phyloP scores from a whole-genome alignment of 2,797 vertebrate species.

The Lagothrix lagotricha region DNA sequence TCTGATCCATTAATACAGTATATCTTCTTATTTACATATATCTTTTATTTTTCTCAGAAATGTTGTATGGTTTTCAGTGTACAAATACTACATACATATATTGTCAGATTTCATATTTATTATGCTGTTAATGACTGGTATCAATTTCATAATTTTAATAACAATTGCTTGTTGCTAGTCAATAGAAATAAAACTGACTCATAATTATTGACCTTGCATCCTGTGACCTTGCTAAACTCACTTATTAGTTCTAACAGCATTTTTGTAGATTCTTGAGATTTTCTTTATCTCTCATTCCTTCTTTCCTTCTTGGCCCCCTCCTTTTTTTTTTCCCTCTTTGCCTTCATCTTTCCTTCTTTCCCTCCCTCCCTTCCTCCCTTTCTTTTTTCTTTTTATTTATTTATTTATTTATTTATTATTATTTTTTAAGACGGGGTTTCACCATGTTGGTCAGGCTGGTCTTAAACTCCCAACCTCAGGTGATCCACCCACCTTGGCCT shows the following conservation, averaged over 20 bases:
- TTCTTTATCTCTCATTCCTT: too few relatives aligned
- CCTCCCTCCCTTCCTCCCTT: too few relatives aligned
- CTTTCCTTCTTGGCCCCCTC: too few relatives aligned
- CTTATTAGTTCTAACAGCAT: conserved; percentile 5
- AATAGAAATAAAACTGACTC: not conserved
- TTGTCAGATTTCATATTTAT: not conserved
- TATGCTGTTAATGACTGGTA: not conserved
- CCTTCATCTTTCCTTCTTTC: too few relatives aligned
- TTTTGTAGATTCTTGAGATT: not conserved
- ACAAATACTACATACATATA: not conserved
- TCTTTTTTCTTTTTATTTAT: too few relatives aligned
- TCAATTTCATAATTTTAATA: conserved; percentile 11
- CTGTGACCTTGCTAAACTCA: not conserved
- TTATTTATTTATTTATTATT: too few relatives aligned
- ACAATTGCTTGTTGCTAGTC: not conserved
- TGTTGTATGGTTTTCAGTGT: not conserved
- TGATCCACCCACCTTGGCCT: too few relatives aligned
- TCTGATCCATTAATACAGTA: not conserved
- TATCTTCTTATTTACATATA: not conserved
- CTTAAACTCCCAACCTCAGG: too few relatives aligned
- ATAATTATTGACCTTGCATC: not conserved
- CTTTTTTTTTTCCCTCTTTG: too few relatives aligned
- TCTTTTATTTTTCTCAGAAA: not conserved
- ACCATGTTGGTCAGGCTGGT: too few relatives aligned
- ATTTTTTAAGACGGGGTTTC: too few relatives aligned